Evolutionary conservation across 2,113 vertebrate genomes (phyloP), one percentile per base, ranked within the genome.

Genomic region (Polyodon spathula): DNA sequence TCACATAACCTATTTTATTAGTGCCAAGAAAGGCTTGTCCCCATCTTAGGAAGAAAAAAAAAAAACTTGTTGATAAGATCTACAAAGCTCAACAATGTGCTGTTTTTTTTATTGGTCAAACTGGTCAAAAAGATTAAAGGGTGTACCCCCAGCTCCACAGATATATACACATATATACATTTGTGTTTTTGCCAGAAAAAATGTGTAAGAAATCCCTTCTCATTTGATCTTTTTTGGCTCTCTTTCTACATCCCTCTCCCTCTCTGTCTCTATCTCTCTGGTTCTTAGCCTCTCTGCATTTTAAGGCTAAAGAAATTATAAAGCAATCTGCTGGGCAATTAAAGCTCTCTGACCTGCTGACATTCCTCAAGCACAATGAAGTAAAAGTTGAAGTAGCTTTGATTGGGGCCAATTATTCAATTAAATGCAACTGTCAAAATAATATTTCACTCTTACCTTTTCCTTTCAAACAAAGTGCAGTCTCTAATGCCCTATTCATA

Each of bases 201-300:
- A 27, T 3, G 27, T 27, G 27, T 27, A 27, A 27, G 27, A 27
- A 27, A 27, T 27, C 9, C 16, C 58, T 58, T 54, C n/a, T 60
- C 56, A 58, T 69, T 67, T 71, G 68, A 75, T n/a, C n/a, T n/a
- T n/a, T n/a, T n/a, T n/a, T n/a, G n/a, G 27, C 27, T 27, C 27
- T 3, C 27, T 27, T 27, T 27, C 27, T 27, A 27, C 27, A 27
- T 27, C 27, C 27, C 27, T 27, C 27, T 3, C 37, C 40, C 17
- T 27, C 27, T 27, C 27, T 27, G 27, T 40, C 39, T 16, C 37
- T 3, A 1, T 8, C 4, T 37, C 8, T 39, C 39, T 58, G n/a
- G 15, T 27, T 58, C 14, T 58, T n/a, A 16, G 6, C 7, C n/a
- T 59, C 43, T 37, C 42, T 42, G 40, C 10, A 59, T 8, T 12